Conservation (phyloP, 23 tunicate species). For the Ascidia mentula region DNA sequence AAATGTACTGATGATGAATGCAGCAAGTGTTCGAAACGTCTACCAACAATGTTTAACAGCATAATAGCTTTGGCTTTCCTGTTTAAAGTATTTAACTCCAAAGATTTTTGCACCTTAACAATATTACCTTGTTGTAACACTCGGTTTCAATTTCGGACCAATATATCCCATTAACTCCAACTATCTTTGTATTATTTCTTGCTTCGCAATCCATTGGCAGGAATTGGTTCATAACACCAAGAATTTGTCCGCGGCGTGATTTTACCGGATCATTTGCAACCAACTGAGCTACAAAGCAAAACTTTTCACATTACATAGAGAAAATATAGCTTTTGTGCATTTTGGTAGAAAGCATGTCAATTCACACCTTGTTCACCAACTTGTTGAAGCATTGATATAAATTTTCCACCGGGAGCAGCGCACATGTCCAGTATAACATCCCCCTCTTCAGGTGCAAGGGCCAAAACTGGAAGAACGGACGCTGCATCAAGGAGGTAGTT, state of each 20-base stretch:
- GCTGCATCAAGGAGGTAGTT: conserved; percentile 79
- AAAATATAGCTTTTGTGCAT: neutral
- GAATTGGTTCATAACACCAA: conserved; percentile 40
- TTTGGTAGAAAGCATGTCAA: neutral
- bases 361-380: neutral
- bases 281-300: neutral
- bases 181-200: conserved; percentile 3
- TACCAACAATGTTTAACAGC: no score
- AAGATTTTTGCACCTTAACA: neutral
- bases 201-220: conserved; percentile 23
- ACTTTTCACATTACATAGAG: neutral
- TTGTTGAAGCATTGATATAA: conserved; percentile 49
- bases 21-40: no score
- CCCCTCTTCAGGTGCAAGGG: conserved; percentile 46
- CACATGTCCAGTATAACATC: conserved; percentile 77
- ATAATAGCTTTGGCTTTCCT: no score
- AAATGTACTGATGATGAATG: no score
- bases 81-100: no score
- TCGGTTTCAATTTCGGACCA: conserved; percentile 45
- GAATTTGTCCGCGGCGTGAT: conserved; percentile 15
- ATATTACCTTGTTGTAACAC: conserved; percentile 39
- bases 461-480: conserved; percentile 63
- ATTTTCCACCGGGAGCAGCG: conserved; percentile 86
- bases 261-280: conserved; percentile 62
- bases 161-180: conserved; percentile 30